Conservation (phyloP, 1,140 invertebrate species). For the Nasonia longicornis region DNA sequence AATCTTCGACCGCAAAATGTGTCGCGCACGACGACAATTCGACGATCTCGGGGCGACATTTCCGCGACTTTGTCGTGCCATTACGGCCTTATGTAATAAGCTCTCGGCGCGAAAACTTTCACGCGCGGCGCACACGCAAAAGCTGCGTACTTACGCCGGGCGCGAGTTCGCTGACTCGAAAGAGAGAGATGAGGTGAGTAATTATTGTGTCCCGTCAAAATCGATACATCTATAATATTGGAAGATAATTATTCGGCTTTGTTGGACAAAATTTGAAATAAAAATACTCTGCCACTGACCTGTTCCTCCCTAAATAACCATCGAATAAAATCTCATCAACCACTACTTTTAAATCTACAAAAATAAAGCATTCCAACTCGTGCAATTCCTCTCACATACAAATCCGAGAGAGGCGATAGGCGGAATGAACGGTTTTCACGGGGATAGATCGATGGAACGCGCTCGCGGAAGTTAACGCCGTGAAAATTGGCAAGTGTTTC, state of each 20-base stretch:
- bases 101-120: conserved; percentile 10
- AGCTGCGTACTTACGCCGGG: neutral
- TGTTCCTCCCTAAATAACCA: too few relatives aligned
- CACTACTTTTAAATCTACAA: too few relatives aligned
- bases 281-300: too few relatives aligned
- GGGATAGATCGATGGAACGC: conserved; percentile 25
- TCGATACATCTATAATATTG: neutral
- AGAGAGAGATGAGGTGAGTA: neutral
- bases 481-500: conserved; percentile 44
- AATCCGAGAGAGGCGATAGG: neutral
- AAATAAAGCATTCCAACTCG: neutral
- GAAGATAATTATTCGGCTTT: neutral
- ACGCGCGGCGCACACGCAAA: neutral
- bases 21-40: neutral
- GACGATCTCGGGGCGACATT: neutral
- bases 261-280: too few relatives aligned
- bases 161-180: neutral
- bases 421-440: neutral
- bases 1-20: conserved; percentile 14
- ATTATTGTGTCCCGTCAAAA: neutral
- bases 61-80: conserved; percentile 17
- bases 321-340: too few relatives aligned
- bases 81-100: conserved; percentile 12
- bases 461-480: neutral
- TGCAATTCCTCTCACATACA: neutral